Evolutionary conservation across 1,140 invertebrate species (phyloP).

Genomic region (Lucilia cuprina): DNA sequence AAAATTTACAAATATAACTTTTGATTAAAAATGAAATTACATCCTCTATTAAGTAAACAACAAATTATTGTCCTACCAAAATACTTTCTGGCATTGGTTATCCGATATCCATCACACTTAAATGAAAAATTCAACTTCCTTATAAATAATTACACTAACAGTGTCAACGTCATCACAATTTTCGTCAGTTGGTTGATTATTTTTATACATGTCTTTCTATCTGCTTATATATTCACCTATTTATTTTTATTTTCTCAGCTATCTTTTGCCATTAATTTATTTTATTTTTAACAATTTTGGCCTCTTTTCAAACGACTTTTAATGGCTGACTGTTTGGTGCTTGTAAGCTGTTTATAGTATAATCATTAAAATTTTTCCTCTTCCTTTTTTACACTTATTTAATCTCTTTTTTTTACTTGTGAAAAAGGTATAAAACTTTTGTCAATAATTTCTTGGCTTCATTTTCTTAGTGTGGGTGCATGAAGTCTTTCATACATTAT

Average conservation of each 20-base stretch:
- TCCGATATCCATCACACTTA: too few relatives aligned
- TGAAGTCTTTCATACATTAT: background rate
- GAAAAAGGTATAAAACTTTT: background rate
- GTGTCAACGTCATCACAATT: background rate
- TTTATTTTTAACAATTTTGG: conserved; percentile 6
- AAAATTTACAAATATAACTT: too few relatives aligned
- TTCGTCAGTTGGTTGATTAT: background rate
- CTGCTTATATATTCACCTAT: background rate
- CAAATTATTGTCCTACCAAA: too few relatives aligned
- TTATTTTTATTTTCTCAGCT: background rate
- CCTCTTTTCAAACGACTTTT: conserved; percentile 8
- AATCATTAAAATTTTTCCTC: conserved; percentile 1
- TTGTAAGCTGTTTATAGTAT: background rate
- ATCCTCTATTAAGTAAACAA: too few relatives aligned
- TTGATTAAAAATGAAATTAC: too few relatives aligned
- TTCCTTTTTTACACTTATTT: background rate
- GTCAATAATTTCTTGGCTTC: conserved; percentile 18
- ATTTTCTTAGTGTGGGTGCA: background rate
- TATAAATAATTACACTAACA: too few relatives aligned
- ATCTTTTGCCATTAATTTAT: background rate
- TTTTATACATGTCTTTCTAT: background rate
- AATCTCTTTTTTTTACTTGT: background rate
- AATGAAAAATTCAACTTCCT: too few relatives aligned
- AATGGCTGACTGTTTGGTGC: conserved; percentile 9
- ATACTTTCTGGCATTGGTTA: too few relatives aligned